These are phyloP conservation scores for Julus scandinavius DNA, from an alignment of 2,888 invertebrate species.

Conservation along the genomic window DNA sequence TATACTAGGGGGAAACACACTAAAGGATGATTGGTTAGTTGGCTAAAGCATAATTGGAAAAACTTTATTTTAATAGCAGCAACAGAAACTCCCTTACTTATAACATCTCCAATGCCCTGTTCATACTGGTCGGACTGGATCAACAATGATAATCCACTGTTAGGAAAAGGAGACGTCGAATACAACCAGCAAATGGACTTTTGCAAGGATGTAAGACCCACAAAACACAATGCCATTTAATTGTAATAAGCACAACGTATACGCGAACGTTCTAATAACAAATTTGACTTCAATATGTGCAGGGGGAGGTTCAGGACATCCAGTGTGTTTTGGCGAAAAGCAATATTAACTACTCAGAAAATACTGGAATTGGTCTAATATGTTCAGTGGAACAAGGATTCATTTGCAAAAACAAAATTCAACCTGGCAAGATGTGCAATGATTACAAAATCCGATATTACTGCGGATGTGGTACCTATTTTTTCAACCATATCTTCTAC, in stretches of 20 bases:
- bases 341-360: conserved; percentile 58
- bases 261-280: not conserved
- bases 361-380: conserved; percentile 59
- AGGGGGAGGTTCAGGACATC: conserved; percentile 62
- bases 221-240: not conserved
- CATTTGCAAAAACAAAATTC: conserved; percentile 60
- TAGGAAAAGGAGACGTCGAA: conserved; percentile 61
- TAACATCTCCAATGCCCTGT: conserved; percentile 61
- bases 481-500: not conserved
- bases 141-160: conserved; percentile 61
- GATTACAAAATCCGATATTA: conserved; percentile 63
- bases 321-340: conserved; percentile 61
- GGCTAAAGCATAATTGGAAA: conserved; percentile 12
- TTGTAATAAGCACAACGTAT: not conserved
- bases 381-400: conserved; percentile 61
- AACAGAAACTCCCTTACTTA: conserved; percentile 61
- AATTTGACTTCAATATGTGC: not conserved
- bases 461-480: conserved; percentile 62
- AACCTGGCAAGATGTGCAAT: conserved; percentile 60
- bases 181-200: not conserved
- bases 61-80: conserved; percentile 54
- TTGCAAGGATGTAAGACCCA: conserved; percentile 51
- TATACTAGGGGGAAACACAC: not conserved
- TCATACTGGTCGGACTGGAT: conserved; percentile 63
- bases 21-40: not conserved